phyloP scores from a whole-genome alignment of 2,113 vertebrate species.

The Atlantisia rogersi region DNA sequence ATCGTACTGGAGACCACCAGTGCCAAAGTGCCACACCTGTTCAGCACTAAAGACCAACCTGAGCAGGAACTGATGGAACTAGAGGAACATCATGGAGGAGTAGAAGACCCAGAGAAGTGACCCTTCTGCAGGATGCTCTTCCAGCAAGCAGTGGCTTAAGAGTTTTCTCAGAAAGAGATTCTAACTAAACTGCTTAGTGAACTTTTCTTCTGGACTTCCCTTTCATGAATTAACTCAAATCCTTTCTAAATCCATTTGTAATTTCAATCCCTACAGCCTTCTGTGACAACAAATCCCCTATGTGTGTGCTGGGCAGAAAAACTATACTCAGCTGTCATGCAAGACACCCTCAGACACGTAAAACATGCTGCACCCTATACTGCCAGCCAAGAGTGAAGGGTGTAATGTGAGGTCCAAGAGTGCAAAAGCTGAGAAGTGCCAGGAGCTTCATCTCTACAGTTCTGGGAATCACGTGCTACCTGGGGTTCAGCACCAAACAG shows the following conservation, averaged over 20 bases:
- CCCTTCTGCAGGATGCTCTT: background rate
- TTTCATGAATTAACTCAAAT: background rate
- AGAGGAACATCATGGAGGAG: fast-evolving
- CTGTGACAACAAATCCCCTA: background rate
- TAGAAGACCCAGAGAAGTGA: background rate
- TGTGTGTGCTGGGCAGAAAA: background rate
- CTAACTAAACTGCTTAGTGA: background rate
- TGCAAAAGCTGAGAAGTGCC: background rate
- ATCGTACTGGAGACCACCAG: background rate
- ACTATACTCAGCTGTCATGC: background rate
- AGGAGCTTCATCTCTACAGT: background rate
- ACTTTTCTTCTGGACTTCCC: background rate
- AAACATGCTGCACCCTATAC: background rate
- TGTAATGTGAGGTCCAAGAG: background rate
- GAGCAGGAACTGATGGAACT: background rate
- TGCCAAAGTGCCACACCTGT: fast-evolving
- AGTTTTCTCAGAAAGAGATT: background rate
- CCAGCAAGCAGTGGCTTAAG: background rate
- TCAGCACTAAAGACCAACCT: background rate
- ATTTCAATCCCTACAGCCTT: background rate
- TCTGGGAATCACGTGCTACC: background rate
- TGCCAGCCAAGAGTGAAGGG: background rate
- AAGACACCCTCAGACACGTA: background rate
- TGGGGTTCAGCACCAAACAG: background rate
- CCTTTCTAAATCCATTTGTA: background rate